Conservation (phyloP, 1,140 invertebrate genomes). For the Drosophila neocordata region DNA sequence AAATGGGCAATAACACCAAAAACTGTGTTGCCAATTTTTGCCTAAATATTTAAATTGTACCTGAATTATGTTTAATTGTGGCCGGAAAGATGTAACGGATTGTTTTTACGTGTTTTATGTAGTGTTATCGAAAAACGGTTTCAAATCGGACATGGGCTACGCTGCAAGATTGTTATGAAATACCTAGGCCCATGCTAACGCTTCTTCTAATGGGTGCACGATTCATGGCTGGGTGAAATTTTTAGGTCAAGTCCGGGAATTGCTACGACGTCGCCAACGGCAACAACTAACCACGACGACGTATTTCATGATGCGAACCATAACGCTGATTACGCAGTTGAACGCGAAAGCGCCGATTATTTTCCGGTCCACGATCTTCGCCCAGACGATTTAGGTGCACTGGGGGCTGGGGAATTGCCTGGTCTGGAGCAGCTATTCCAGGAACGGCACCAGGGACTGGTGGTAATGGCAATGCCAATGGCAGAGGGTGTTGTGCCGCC, state of each 20-base stretch:
- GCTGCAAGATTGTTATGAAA: conserved; percentile 28
- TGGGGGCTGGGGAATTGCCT: conserved; percentile 12
- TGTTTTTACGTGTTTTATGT: conserved; percentile 13
- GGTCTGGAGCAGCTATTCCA: conserved; percentile 14
- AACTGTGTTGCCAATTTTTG: background rate
- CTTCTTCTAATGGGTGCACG: conserved; percentile 33
- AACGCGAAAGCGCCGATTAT: conserved; percentile 69
- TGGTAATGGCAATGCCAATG: conserved; percentile 31
- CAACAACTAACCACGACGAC: conserved; percentile 59
- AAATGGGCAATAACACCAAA: background rate
- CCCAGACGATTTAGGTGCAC: conserved; percentile 32
- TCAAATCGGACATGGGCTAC: conserved; percentile 46
- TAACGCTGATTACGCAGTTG: conserved; percentile 72
- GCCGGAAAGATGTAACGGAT: background rate
- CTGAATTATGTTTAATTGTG: background rate
- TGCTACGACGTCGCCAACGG: background rate
- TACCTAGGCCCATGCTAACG: conserved; percentile 49
- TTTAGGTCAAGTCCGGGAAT: conserved; percentile 5
- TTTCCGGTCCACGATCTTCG: conserved; percentile 54
- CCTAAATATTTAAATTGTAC: background rate
- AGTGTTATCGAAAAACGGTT: conserved; percentile 50
- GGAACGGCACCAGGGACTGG: conserved; percentile 9
- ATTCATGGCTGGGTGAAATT: background rate
- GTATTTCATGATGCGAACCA: conserved; percentile 77
- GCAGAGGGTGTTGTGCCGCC: conserved; percentile 19